These are phyloP conservation scores for Aphidoletes aphidimyza DNA, from an alignment of 2,888 invertebrate species.

Conservation along the genomic window DNA sequence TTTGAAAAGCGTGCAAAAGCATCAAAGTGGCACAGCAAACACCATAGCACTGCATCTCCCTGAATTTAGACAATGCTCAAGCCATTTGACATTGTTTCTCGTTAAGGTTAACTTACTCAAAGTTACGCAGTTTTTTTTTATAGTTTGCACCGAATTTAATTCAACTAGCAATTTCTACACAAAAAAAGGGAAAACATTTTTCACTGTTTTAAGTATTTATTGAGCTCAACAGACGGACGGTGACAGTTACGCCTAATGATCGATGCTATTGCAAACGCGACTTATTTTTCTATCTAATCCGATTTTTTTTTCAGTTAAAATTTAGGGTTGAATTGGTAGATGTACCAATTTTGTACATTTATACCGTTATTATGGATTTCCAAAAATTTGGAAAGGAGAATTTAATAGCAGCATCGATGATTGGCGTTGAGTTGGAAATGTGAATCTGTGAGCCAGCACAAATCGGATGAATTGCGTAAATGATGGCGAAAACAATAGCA, in stretches of 20 bases:
- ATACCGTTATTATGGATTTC: conserved; percentile 52
- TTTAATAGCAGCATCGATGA: conserved; percentile 47
- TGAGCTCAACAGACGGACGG: neutral
- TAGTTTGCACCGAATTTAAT: neutral
- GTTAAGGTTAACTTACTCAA: conserved; percentile 20
- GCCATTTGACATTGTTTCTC: neutral
- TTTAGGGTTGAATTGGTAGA: conserved; percentile 46
- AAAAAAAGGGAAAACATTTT: conserved; percentile 16
- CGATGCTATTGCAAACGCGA: neutral
- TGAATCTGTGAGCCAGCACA: neutral
- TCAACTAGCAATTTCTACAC: neutral
- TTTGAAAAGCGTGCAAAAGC: conserved; percentile 13
- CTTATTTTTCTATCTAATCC: neutral
- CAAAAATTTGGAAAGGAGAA: conserved; percentile 47
- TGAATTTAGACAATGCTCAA: neutral
- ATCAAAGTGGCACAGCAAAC: neutral
- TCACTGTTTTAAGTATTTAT: conserved; percentile 37
- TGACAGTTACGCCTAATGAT: neutral
- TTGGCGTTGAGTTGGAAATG: conserved; percentile 23
- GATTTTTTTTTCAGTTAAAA: conserved; percentile 51
- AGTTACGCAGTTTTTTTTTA: neutral
- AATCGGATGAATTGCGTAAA: conserved; percentile 11
- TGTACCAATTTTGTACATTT: conserved; percentile 12
- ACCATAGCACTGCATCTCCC: neutral
- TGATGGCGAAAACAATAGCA: neutral